Percentiles rank a stretch among this genome's conserved stretches.
phyloP scores from a whole-genome alignment of 1,140 invertebrate genomes.

The Drosophila hydei region DNA sequence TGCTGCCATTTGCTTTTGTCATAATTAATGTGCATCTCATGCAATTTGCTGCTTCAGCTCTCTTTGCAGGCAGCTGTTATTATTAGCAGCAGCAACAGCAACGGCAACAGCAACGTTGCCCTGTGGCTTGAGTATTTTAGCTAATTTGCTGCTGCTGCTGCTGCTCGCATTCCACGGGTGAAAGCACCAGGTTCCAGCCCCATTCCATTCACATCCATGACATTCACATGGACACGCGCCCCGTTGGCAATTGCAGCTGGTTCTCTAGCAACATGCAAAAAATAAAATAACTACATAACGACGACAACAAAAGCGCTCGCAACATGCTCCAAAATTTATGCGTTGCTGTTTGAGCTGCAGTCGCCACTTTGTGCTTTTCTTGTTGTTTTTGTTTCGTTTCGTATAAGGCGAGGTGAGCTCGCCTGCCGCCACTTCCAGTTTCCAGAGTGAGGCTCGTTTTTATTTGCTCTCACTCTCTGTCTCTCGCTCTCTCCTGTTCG shows the following conservation, averaged over 20 bases:
- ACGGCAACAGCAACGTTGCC: slow-evolving; percentile 29
- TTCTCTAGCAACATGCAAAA: slow-evolving; percentile 59
- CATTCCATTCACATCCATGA: slow-evolving; percentile 51
- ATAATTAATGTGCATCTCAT: slow-evolving; percentile 66
- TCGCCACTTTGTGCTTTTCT: slow-evolving; percentile 8
- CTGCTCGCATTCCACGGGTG: slow-evolving; percentile 71
- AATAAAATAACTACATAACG: slow-evolving; percentile 35
- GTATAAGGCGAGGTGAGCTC: slow-evolving; percentile 25
- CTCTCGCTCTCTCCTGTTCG: not conserved
- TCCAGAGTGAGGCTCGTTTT: slow-evolving; percentile 52
- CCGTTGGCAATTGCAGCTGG: slow-evolving; percentile 40
- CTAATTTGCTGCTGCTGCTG: slow-evolving; percentile 55
- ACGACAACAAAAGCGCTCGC: slow-evolving; percentile 14
- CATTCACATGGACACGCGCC: slow-evolving; percentile 56
- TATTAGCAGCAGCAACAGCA: slow-evolving; percentile 46
- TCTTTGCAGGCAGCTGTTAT: slow-evolving; percentile 31
- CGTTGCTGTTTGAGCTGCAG: slow-evolving; percentile 32
- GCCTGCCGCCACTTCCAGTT: slow-evolving; percentile 59
- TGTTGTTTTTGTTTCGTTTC: not conserved
- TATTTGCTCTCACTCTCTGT: slow-evolving; percentile 18
- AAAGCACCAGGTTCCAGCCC: slow-evolving; percentile 51
- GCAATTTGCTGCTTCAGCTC: slow-evolving; percentile 46
- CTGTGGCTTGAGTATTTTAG: slow-evolving; percentile 60
- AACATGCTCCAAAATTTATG: slow-evolving; percentile 71
- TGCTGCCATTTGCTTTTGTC: slow-evolving; percentile 49